Conservation (phyloP, 2,888 invertebrate genomes). For the Drosophila putrida region DNA sequence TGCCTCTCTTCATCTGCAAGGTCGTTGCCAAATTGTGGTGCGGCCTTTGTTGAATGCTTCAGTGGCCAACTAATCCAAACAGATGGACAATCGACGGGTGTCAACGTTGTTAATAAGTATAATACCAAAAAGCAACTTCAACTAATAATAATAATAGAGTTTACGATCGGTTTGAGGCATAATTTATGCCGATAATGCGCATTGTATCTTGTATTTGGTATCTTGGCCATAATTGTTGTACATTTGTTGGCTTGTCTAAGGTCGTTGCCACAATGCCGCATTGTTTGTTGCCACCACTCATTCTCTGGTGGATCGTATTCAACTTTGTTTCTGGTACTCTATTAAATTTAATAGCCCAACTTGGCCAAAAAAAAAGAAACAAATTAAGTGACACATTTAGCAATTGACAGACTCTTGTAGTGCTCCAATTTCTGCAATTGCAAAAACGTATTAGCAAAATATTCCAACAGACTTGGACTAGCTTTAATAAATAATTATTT, state of each 20-base stretch:
- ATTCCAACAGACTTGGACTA: conserved; percentile 31
- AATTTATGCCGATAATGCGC: conserved; percentile 62
- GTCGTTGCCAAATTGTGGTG: conserved; percentile 65
- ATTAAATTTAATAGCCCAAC: conserved; percentile 26
- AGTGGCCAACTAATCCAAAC: conserved; percentile 55
- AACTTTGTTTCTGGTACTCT: conserved; percentile 20
- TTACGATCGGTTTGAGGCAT: conserved; percentile 43
- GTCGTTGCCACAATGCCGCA: conserved; percentile 58
- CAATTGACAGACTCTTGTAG: conserved; percentile 34
- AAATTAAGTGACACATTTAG: conserved; percentile 64
- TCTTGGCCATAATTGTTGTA: conserved; percentile 47
- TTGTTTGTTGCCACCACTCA: conserved; percentile 44
- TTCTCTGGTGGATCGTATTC: conserved; percentile 12
- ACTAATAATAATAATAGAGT: conserved; percentile 47
- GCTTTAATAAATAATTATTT: conserved; percentile 71
- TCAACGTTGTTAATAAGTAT: conserved; percentile 33
- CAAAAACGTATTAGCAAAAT: conserved; percentile 42
- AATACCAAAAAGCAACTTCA: conserved; percentile 16
- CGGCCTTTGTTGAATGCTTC: conserved; percentile 42
- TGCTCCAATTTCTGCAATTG: conserved; percentile 54
- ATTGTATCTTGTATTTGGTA: conserved; percentile 49
- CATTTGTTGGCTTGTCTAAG: conserved; percentile 47
- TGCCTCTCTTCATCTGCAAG: conserved; percentile 41
- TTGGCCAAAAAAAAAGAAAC: conserved; percentile 19
- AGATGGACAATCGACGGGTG: conserved; percentile 41